Percentiles rank a stretch among this genome's conserved stretches.
Conservation (phyloP, 2,888 invertebrate species). For the Drosophila tanythrix region DNA sequence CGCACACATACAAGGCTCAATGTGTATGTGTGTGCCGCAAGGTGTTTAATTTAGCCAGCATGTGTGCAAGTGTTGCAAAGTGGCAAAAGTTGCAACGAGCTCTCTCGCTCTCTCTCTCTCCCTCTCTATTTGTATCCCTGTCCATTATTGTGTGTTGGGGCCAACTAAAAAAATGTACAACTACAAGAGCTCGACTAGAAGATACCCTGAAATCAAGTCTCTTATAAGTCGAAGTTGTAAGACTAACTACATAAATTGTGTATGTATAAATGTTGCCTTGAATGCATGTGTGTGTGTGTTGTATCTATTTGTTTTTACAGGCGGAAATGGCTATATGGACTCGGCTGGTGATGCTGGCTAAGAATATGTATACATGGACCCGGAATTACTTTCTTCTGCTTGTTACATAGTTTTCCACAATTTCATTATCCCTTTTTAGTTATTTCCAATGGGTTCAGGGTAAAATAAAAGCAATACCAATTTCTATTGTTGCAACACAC, state of each 20-base stretch:
- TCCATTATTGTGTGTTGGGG: neutral
- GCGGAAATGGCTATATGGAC: neutral
- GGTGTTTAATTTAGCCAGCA: slow-evolving; percentile 65
- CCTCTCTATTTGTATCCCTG: neutral
- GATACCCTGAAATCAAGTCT: neutral
- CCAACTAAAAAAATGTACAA: neutral
- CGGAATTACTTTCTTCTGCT: neutral
- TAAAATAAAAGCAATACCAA: slow-evolving; percentile 55
- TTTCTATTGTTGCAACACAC: slow-evolving; percentile 56
- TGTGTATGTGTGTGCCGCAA: slow-evolving; percentile 19
- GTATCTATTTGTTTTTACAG: too few species aligned
- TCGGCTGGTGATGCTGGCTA: neutral
- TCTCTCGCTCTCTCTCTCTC: neutral
- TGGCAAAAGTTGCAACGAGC: slow-evolving; percentile 63
- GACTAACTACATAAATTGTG: neutral
- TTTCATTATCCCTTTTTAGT: neutral
- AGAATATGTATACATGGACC: neutral
- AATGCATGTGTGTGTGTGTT: neutral
- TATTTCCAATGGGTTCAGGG: neutral
- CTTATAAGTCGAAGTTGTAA: neutral
- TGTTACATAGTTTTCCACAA: neutral
- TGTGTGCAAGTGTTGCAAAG: slow-evolving; percentile 69
- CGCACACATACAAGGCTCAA: slow-evolving; percentile 11
- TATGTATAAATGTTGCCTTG: neutral
- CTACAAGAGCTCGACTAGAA: neutral